Base-by-base conservation (phyloP, 30 jellyfish, hydroid and myxozoan genomes). In the Phacellophora camtschatica region DNA sequence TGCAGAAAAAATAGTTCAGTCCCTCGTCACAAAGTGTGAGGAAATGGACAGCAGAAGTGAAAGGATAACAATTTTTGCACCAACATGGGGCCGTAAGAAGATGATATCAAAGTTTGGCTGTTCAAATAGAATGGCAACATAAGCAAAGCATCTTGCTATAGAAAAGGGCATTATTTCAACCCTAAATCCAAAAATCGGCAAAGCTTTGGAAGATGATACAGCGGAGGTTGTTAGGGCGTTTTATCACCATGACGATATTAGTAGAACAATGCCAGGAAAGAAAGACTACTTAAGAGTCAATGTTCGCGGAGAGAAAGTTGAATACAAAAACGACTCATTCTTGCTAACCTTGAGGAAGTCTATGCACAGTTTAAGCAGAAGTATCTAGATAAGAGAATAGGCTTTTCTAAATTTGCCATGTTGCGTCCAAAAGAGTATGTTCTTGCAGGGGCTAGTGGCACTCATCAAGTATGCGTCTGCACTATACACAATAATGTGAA, bases 381-480 rank as follows among this genome's bases (percentile, higher is more conserved):
- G 46, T 23, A 77, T 27, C 69, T 56, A 39, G 41, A 39, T 5
- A 23, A n/a, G 57, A 77, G 36, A 42, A 34, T 77, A 13, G 69
- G 89, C 32, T 35, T 77, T 49, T 77, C 82, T 36, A 77, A 57
- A 49, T 57, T 77, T 62, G 71, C 89, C 19, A 48, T 34, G 61
- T 49, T 77, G 69, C 49, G 69, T 25, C 94, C 93, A 16, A 85
- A 85, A 42, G 68, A 74, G 49, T 54, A 84, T 57, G 87, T 67
- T 12, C 62, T 59, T 30, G 88, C 80, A 15, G 81, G 81, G 20
- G 49, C 80, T 22, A 54, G 57, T 58, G 88, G 93, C 42, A 74
- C 72, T 18, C 87, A 72, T 29, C 48, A 63, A 19, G 92, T 85
- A n/a, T 85, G 86, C 50, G 96, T 85, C 23, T 85, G 96, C 53